Base-by-base conservation (phyloP, 2,888 invertebrate species). In the Hyposoter didymator region DNA sequence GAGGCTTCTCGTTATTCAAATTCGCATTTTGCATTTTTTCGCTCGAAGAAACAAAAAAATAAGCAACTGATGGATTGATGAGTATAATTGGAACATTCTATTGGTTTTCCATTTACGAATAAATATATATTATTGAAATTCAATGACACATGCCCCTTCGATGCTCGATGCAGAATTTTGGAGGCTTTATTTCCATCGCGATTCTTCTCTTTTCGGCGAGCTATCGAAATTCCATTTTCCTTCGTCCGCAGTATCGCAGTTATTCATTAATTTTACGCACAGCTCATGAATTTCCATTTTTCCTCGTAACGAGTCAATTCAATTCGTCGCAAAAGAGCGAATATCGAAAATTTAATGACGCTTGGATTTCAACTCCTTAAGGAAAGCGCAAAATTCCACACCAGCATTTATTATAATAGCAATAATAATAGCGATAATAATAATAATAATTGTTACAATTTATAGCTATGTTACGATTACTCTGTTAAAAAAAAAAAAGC, bases 321-420 rank as follows among this genome's bases (percentile, higher is more conserved):
- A 66, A 39, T 66, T 10, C 8, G 14, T 45, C 14, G 28, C 17
- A 47, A 28, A 32, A 39, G 3, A 32, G 28, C 10, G 47, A 32
- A 47, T 69, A 28, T 8, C 2, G 0, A 7, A 1, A 47, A 28
- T 45, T 22, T 28, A 28, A 8, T 47, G 32, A 12, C 7, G 17
- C 8, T 19, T 10, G 3, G 49, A 10, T 52, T 79, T 64, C 69
- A 78, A 70, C 39, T 78, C 67, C 12, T 47, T 49, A 78, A 22
- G 43, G 64, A 52, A 75, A 81, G 78, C 73, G 59, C 74, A 28
- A 64, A 82, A 82, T 82, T 81, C 78, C 84, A 73, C 81, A 74
- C 69, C 69, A 78, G 78, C 76, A 74, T 78, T 67, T 73, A 72
- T 59, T 69, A 84, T 55, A 64, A 78, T 76, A 62, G 49, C 66